These are phyloP conservation scores for Drosophila mercatorum DNA, from an alignment of 2,888 invertebrate genomes.

Conservation along the genomic window DNA sequence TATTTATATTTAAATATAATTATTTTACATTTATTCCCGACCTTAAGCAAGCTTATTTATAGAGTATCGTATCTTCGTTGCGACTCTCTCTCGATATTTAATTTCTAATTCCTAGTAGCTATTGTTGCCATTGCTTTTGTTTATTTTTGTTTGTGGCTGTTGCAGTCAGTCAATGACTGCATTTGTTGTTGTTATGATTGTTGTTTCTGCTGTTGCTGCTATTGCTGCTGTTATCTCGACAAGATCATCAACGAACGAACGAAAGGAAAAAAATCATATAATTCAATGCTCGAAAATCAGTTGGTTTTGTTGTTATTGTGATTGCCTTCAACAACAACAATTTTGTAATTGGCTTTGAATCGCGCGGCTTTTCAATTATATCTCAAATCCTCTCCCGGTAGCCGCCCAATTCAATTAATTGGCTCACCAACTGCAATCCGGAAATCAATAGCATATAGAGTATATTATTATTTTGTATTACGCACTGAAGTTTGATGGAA, in stretches of 20 bases:
- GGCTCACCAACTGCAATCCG: conserved; percentile 46
- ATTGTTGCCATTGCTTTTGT: conserved; percentile 21
- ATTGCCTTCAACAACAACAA: conserved; percentile 37
- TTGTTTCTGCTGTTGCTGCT: conserved; percentile 2
- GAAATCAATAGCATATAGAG: conserved; percentile 40
- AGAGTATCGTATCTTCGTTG: conserved; percentile 20
- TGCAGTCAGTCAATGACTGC: conserved; percentile 63
- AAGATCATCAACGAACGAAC: conserved; percentile 49
- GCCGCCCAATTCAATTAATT: conserved; percentile 39
- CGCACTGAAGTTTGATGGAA: conserved; percentile 36
- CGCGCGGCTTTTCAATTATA: conserved; percentile 23
- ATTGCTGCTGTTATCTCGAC: conserved; percentile 50
- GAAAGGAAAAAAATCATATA: conserved; percentile 11
- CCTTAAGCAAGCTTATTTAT: too few relatives aligned
- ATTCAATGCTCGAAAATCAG: conserved; percentile 43
- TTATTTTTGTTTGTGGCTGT: conserved; percentile 27
- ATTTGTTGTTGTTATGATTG: conserved; percentile 37
- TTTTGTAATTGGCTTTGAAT: conserved; percentile 40
- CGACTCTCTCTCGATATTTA: background rate
- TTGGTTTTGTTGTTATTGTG: conserved; percentile 16
- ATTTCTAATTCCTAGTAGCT: conserved; percentile 9
- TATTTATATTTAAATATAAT: too few relatives aligned
- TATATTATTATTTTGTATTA: conserved; percentile 29
- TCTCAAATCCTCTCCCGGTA: conserved; percentile 15
- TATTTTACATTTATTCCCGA: too few relatives aligned